These are phyloP conservation scores for Hystrix cristata DNA, from an alignment of 2,113 vertebrate species.

Conservation along the genomic window DNA sequence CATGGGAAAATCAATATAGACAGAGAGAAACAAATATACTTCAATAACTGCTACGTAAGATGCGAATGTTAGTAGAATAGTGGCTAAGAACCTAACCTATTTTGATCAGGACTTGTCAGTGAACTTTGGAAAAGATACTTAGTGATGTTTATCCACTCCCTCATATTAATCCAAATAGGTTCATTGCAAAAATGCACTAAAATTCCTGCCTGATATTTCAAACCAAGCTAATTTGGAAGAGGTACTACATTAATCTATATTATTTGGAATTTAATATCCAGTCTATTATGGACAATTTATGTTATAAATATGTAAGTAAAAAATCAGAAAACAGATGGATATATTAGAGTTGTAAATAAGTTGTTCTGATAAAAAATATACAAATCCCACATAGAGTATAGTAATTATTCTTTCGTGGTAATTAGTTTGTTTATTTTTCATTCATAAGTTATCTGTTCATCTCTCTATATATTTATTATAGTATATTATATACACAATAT, in stretches of 20 bases:
- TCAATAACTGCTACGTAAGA: background rate
- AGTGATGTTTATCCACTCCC: background rate
- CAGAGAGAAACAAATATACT: background rate
- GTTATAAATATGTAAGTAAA: background rate
- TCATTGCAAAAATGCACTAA: background rate
- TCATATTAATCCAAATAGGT: background rate
- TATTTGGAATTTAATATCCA: background rate
- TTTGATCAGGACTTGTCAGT: conserved; percentile 9
- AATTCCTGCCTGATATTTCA: background rate
- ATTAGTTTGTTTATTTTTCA: conserved; percentile 25
- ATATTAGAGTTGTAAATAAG: conserved; percentile 24
- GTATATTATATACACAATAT: background rate
- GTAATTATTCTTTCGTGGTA: background rate
- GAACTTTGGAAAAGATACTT: background rate
- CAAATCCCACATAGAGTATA: background rate
- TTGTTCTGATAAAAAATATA: conserved; percentile 15
- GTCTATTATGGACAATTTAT: background rate
- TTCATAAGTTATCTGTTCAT: background rate
- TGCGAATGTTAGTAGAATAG: background rate
- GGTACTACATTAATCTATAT: background rate
- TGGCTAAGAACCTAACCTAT: background rate
- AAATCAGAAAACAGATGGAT: background rate
- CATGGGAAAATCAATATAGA: background rate
- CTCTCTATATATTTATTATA: background rate
- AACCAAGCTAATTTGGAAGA: background rate